These are phyloP conservation scores for Hemicordylus capensis DNA, from an alignment of 2,113 vertebrate species.

Conservation along the genomic window DNA sequence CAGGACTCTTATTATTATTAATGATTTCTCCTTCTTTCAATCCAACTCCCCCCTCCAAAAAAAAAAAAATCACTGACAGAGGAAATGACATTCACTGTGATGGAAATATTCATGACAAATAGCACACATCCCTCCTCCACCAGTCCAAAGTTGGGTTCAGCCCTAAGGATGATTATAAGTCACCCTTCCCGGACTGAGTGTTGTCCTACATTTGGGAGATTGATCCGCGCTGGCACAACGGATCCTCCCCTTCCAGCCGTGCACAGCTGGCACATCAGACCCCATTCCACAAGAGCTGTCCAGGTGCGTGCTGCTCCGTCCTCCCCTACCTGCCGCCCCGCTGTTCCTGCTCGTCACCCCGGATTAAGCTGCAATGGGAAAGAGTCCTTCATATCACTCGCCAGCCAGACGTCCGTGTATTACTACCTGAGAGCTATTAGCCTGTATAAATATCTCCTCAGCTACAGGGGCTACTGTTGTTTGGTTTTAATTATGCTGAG, in stretches of 20 bases:
- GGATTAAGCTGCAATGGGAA: neutral
- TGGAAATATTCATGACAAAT: too few relatives aligned
- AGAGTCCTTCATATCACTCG: neutral
- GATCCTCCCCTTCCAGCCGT: too few relatives aligned
- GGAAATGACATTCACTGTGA: too few relatives aligned
- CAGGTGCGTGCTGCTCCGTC: neutral
- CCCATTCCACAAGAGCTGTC: neutral
- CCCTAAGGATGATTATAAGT: too few relatives aligned
- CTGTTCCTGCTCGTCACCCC: neutral
- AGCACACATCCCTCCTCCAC: too few relatives aligned
- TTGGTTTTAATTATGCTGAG: slow-evolving; percentile 20
- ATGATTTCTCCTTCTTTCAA: too few relatives aligned
- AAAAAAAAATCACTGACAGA: too few relatives aligned
- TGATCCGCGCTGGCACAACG: neutral
- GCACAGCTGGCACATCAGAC: neutral
- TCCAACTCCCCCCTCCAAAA: too few relatives aligned
- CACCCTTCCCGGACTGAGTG: too few relatives aligned
- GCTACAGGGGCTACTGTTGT: neutral
- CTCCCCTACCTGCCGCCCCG: too few relatives aligned
- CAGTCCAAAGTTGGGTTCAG: too few relatives aligned
- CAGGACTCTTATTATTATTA: too few relatives aligned
- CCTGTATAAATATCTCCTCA: neutral
- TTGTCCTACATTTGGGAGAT: neutral
- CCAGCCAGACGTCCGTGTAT: neutral
- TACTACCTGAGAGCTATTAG: neutral